Evolutionary conservation across 2,888 invertebrate species (phyloP).

Genomic region (Watsonalla binaria): DNA sequence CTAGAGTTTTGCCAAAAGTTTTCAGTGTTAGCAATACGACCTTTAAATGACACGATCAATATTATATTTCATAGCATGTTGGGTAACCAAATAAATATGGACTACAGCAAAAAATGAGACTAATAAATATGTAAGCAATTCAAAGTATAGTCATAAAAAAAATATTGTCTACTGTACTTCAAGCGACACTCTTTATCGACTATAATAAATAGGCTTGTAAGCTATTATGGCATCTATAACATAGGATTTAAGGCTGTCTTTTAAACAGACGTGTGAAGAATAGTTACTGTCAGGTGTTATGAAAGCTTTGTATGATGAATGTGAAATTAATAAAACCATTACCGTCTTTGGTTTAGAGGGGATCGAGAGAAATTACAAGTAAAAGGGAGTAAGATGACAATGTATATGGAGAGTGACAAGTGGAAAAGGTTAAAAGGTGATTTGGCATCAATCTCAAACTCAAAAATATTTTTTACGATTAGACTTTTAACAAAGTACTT

Average conservation of each 20-base stretch:
- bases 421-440: too few relatives aligned
- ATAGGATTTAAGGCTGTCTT: background rate
- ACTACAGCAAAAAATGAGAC: background rate
- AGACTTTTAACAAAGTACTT: too few relatives aligned
- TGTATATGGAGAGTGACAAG: too few relatives aligned
- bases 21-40: background rate
- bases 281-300: background rate
- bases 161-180: background rate
- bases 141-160: too few relatives aligned
- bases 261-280: background rate
- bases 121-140: background rate
- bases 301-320: constrained; percentile 4
- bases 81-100: too few relatives aligned
- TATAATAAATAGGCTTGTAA: background rate
- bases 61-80: too few relatives aligned
- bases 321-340: constrained; percentile 1
- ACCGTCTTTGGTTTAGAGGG: background rate
- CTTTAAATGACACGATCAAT: background rate
- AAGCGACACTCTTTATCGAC: background rate
- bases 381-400: too few relatives aligned
- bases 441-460: too few relatives aligned
- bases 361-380: too few relatives aligned
- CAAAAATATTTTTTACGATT: too few relatives aligned
- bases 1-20: background rate
- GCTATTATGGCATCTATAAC: background rate